Evolutionary conservation across 1,140 invertebrate genomes (phyloP).

Genomic region (Orussus abietinus): DNA sequence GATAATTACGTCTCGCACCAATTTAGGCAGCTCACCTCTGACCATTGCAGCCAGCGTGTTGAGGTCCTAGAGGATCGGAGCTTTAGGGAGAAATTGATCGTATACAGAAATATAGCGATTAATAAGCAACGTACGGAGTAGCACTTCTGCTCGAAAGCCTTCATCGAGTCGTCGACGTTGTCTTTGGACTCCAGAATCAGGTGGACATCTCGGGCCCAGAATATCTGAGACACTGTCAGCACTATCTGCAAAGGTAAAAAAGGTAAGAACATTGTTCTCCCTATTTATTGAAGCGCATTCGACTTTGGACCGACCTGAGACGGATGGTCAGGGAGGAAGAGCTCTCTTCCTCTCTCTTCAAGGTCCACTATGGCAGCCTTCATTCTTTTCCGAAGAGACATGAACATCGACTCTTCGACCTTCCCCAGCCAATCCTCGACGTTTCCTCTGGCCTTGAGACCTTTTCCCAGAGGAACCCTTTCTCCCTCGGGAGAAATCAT

Average conservation of each 20-base stretch:
- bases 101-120: background rate
- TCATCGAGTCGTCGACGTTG: conserved; percentile 53
- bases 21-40: conserved; percentile 62
- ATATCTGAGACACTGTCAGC: conserved; percentile 79
- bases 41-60: conserved; percentile 76
- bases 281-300: conserved; percentile 1
- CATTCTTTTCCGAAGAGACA: conserved; percentile 70
- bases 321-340: conserved; percentile 61
- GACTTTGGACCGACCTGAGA: conserved; percentile 53
- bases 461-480: conserved; percentile 71
- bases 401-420: conserved; percentile 82
- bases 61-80: conserved; percentile 58
- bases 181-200: conserved; percentile 60
- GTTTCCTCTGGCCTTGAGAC: conserved; percentile 79
- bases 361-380: conserved; percentile 66
- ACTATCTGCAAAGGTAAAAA: conserved; percentile 54
- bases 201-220: conserved; percentile 78
- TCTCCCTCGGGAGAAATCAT: conserved; percentile 87
- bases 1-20: conserved; percentile 72
- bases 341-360: conserved; percentile 51
- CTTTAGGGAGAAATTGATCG: conserved; percentile 9
- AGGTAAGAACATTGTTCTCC: conserved; percentile 8
- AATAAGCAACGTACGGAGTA: conserved; percentile 43
- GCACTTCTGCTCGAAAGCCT: conserved; percentile 67
- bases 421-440: conserved; percentile 87